These are phyloP conservation scores for Illadopsis cleaveri DNA, from an alignment of 2,113 vertebrate genomes.

Conservation along the genomic window DNA sequence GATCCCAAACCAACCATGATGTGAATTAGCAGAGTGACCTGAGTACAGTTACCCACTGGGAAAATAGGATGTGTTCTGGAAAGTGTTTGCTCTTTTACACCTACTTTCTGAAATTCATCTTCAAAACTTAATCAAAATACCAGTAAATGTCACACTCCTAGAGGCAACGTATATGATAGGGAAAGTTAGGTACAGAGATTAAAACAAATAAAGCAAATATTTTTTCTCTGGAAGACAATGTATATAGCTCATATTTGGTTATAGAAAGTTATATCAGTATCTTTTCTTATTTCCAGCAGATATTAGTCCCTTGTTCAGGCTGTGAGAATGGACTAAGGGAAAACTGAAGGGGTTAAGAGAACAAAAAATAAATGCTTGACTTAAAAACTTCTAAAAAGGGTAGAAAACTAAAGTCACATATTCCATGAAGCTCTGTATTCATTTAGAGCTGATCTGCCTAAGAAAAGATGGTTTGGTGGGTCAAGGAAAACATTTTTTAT, in stretches of 20 bases:
- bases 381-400: background rate
- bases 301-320: background rate
- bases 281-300: background rate
- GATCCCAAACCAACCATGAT: background rate
- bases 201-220: background rate
- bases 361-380: background rate
- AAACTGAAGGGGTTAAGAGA: background rate
- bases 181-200: background rate
- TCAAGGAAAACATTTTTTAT: background rate
- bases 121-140: background rate
- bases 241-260: background rate
- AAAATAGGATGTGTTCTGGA: background rate
- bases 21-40: background rate
- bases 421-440: background rate
- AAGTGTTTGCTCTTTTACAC: background rate
- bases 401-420: background rate
- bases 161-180: background rate
- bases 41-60: background rate
- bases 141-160: background rate
- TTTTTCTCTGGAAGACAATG: background rate
- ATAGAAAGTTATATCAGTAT: background rate
- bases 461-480: background rate
- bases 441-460: background rate
- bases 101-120: background rate
- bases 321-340: background rate